A percentile compares a stretch with the other conserved stretches of the same genome.
phyloP scores from a whole-genome alignment of 2,888 invertebrate species.

The Eugnorisma glareosa region DNA sequence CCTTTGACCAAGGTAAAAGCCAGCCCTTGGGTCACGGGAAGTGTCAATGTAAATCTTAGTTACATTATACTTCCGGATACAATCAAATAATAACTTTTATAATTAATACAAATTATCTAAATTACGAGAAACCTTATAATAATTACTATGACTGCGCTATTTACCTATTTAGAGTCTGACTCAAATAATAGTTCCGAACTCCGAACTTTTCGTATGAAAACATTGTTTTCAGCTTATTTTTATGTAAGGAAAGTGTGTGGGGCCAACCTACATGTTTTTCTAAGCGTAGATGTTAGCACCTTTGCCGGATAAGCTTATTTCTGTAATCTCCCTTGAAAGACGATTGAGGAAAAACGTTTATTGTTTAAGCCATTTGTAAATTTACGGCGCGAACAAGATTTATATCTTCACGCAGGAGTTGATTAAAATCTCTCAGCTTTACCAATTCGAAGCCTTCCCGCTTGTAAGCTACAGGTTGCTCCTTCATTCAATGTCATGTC shows the following conservation, averaged over 20 bases:
- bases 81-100: neutral
- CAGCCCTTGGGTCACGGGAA: too few relatives aligned
- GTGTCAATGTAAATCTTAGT: too few relatives aligned
- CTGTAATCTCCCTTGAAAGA: neutral
- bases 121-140: neutral
- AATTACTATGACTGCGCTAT: neutral
- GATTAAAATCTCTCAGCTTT: slow-evolving; percentile 39
- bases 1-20: too few relatives aligned
- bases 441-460: slow-evolving; percentile 9
- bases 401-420: slow-evolving; percentile 36
- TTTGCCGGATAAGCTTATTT: neutral
- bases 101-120: neutral
- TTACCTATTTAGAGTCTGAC: neutral
- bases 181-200: neutral
- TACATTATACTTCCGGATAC: neutral
- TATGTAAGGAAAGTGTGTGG: neutral
- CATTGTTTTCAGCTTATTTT: neutral
- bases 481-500: slow-evolving; percentile 3
- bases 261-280: neutral
- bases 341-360: slow-evolving; percentile 31
- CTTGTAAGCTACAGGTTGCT: slow-evolving; percentile 9
- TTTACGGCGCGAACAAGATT: slow-evolving; percentile 33
- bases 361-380: slow-evolving; percentile 31
- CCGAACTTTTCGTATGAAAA: neutral
- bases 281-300: neutral